Percentiles rank a stretch among this genome's conserved stretches.
phyloP scores from a whole-genome alignment of 2,113 vertebrate genomes.

The Nymphicus hollandicus region DNA sequence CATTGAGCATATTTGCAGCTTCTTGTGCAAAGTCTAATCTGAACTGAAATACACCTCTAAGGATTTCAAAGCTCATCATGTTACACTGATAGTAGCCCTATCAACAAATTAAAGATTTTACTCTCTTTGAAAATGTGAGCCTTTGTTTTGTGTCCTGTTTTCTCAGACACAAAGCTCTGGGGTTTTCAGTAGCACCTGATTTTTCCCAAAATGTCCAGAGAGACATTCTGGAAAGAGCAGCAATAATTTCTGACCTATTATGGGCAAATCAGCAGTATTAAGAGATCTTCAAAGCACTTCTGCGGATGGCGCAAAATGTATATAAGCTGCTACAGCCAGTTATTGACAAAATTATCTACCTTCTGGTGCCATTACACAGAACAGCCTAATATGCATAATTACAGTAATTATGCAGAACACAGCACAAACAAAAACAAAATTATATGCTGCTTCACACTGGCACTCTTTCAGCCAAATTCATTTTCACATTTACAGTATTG shows the following conservation, averaged over 20 bases:
- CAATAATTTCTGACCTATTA: constrained; percentile 43
- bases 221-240: constrained; percentile 1
- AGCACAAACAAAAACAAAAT: constrained; percentile 64
- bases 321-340: constrained; percentile 21
- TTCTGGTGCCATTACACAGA: constrained; percentile 57
- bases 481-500: constrained; percentile 42
- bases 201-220: neutral
- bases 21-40: neutral
- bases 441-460: constrained; percentile 43
- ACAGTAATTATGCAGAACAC: constrained; percentile 46
- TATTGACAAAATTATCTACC: constrained; percentile 58
- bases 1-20: neutral
- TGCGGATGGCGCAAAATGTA: constrained; percentile 27
- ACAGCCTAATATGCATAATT: constrained; percentile 64
- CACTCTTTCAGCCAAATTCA: constrained; percentile 40
- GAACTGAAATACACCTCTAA: neutral
- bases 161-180: neutral
- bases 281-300: constrained; percentile 43
- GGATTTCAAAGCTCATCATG: neutral
- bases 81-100: neutral
- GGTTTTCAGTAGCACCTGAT: neutral
- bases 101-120: neutral
- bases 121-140: neutral
- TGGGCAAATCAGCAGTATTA: constrained; percentile 35
- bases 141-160: neutral